These are phyloP conservation scores for Melozone crissalis DNA, from an alignment of 2,113 vertebrate species.

Conservation along the genomic window DNA sequence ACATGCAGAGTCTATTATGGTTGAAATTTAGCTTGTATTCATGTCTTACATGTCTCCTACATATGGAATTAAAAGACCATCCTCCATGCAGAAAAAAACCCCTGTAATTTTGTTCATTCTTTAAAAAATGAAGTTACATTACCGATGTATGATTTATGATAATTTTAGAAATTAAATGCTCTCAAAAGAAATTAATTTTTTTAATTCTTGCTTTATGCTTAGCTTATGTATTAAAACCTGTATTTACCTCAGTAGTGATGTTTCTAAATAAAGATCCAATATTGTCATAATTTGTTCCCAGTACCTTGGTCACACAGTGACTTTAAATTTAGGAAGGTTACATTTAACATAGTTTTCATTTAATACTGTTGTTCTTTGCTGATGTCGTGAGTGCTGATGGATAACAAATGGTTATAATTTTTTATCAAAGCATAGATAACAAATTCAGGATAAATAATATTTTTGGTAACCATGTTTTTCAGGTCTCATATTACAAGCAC, in stretches of 20 bases:
- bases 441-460: neutral
- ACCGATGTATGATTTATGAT: neutral
- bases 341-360: neutral
- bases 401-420: too few relatives aligned
- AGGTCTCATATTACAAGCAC: neutral
- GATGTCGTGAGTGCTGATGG: neutral
- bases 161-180: neutral
- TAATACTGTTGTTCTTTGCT: neutral
- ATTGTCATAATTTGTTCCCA: neutral
- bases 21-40: slow-evolving; percentile 50
- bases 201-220: neutral
- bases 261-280: neutral
- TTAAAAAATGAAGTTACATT: neutral
- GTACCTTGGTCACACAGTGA: neutral
- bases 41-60: neutral
- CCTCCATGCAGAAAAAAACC: neutral
- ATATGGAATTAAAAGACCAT: neutral
- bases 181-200: neutral
- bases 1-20: slow-evolving; percentile 52
- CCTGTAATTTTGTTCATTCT: neutral
- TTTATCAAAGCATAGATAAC: neutral
- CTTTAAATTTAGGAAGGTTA: neutral
- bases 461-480: neutral
- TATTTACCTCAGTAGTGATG: neutral
- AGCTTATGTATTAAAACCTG: neutral